Evolutionary conservation across 1,140 invertebrate genomes (phyloP).

Genomic region (Vollenhovia emeryi): DNA sequence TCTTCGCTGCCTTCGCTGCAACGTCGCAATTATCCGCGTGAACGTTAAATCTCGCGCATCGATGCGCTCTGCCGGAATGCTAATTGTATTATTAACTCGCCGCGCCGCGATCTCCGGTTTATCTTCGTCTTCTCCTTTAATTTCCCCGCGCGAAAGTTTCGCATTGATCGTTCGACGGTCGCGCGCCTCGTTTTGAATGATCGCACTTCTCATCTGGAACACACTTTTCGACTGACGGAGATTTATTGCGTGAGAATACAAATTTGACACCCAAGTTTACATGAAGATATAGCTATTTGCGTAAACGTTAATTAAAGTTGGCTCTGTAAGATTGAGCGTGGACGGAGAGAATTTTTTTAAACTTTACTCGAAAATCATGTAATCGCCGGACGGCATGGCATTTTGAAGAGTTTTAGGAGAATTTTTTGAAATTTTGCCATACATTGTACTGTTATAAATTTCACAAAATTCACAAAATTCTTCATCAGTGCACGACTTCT

Average conservation of each 20-base stretch:
- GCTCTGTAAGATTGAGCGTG: too few species aligned
- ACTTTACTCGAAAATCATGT: too few species aligned
- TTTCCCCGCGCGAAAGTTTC: background rate
- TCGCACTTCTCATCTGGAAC: background rate
- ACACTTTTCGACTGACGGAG: background rate
- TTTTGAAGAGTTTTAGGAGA: too few species aligned
- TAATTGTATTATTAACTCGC: conserved; percentile 31
- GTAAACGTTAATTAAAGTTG: conserved; percentile 13
- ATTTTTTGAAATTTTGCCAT: too few species aligned
- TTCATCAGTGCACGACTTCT: too few species aligned
- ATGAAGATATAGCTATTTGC: background rate
- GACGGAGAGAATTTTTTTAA: too few species aligned
- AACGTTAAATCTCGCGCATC: conserved; percentile 24
- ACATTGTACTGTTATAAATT: too few species aligned
- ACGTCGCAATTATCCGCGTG: conserved; percentile 2
- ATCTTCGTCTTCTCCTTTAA: too few species aligned
- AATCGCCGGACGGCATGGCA: too few species aligned
- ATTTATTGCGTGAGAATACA: background rate
- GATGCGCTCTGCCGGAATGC: conserved; percentile 27
- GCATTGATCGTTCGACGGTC: background rate
- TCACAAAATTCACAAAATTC: too few species aligned
- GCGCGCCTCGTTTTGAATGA: background rate
- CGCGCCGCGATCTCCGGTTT: background rate
- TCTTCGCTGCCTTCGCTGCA: background rate
- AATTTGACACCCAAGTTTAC: background rate